Evolutionary conservation across 92 coral and sea anemone species (phyloP).

Genomic region (Zoanthus solanderi): DNA sequence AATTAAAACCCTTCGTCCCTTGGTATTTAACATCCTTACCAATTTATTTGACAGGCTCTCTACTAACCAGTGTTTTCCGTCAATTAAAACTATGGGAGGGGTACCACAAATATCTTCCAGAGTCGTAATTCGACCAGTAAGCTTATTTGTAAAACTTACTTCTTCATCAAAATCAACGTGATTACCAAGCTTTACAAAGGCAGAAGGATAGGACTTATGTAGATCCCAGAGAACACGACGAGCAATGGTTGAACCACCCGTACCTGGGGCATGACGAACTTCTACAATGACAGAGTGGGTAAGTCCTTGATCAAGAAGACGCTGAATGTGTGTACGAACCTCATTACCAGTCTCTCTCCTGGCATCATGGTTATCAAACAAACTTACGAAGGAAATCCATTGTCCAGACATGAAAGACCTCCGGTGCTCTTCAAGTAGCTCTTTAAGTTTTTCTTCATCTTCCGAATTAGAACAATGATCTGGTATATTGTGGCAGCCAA

Average conservation of each 20-base stretch:
- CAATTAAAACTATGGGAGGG: conserved; percentile 75
- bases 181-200: conserved; percentile 64
- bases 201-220: conserved; percentile 86
- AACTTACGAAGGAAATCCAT: conserved; percentile 77
- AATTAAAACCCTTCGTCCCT: conserved; percentile 77
- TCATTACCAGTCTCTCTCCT: conserved; percentile 69
- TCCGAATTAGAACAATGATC: conserved; percentile 41
- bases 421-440: conserved; percentile 71
- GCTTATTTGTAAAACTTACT: conserved; percentile 59
- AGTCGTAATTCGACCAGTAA: conserved; percentile 71
- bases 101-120: conserved; percentile 79
- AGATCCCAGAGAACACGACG: conserved; percentile 93
- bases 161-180: conserved; percentile 82
- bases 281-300: conserved; percentile 76
- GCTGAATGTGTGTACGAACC: conserved; percentile 76
- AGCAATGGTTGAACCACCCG: conserved; percentile 93
- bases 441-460: conserved; percentile 57
- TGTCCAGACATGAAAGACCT: conserved; percentile 83
- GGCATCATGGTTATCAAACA: conserved; percentile 86
- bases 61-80: conserved; percentile 81
- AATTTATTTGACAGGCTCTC: conserved; percentile 74
- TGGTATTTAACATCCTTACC: conserved; percentile 68
- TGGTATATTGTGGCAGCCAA: conserved; percentile 80
- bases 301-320: conserved; percentile 71
- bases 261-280: conserved; percentile 86